These are phyloP conservation scores for Cyrtorhinus lividipennis DNA, from an alignment of 1,140 invertebrate species.

Conservation along the genomic window DNA sequence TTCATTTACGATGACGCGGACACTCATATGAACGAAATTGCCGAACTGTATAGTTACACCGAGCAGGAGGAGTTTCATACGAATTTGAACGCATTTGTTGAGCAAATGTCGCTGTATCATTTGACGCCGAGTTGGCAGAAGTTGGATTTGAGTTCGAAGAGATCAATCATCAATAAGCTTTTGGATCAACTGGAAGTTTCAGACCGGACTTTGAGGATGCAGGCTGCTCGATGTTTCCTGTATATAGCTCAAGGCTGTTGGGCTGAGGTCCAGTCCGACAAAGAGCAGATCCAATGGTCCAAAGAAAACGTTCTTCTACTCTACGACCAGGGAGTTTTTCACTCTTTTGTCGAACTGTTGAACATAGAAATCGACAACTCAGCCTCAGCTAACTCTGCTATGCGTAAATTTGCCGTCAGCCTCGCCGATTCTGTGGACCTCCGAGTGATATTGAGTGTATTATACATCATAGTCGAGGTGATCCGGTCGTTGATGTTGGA, in stretches of 20 bases:
- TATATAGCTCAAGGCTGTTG: conserved; percentile 90
- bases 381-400: conserved; percentile 53
- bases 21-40: conserved; percentile 75
- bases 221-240: conserved; percentile 72
- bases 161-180: conserved; percentile 63
- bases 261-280: conserved; percentile 81
- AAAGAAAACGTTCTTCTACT: conserved; percentile 72
- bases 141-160: conserved; percentile 45
- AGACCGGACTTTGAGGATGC: conserved; percentile 61
- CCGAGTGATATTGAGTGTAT: conserved; percentile 76
- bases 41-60: conserved; percentile 92
- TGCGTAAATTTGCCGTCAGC: conserved; percentile 77
- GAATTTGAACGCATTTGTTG: conserved; percentile 79
- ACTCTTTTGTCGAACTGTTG: conserved; percentile 76
- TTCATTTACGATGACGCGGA: conserved; percentile 89
- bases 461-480: conserved; percentile 90
- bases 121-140: conserved; percentile 67
- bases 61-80: conserved; percentile 80
- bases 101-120: conserved; percentile 66
- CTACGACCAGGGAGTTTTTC: conserved; percentile 76
- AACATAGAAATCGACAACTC: conserved; percentile 87
- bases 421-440: conserved; percentile 83
- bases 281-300: conserved; percentile 69
- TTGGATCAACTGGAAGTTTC: conserved; percentile 81
- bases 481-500: conserved; percentile 49